Conservation (phyloP, 2,113 vertebrate genomes). For the Mormoops blainvillei region DNA sequence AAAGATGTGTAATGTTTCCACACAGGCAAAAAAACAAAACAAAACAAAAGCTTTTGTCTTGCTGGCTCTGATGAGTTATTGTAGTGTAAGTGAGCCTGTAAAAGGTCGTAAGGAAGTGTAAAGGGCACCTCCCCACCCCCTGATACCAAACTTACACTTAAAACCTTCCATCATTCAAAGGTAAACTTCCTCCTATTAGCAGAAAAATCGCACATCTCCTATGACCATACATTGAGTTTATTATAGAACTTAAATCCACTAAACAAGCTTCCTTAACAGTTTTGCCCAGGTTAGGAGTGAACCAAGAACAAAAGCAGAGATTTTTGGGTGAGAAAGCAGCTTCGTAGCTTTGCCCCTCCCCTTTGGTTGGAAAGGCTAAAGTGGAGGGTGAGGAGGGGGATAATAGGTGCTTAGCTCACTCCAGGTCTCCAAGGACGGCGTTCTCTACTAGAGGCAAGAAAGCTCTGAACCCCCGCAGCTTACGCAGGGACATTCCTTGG, state of each 20-base stretch:
- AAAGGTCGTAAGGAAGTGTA: background rate
- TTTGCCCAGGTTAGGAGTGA: background rate
- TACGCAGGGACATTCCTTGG: background rate
- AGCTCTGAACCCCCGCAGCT: background rate
- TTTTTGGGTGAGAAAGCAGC: background rate
- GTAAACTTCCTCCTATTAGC: background rate
- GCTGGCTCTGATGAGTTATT: background rate
- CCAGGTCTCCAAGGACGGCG: background rate
- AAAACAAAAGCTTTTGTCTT: background rate
- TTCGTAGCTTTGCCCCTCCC: background rate
- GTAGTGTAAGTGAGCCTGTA: background rate
- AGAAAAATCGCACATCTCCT: background rate
- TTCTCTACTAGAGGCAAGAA: background rate
- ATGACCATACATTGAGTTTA: background rate
- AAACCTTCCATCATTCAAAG: background rate
- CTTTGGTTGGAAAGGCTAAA: background rate
- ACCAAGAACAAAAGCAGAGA: background rate
- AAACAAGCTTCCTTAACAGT: background rate
- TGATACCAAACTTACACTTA: background rate
- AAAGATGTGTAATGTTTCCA: background rate
- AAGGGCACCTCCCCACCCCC: background rate
- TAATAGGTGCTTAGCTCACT: background rate
- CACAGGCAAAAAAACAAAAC: too few species aligned
- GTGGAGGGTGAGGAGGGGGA: background rate
- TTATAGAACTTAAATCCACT: background rate